phyloP scores from a whole-genome alignment of 2,113 vertebrate genomes.

The Excalfactoria chinensis region DNA sequence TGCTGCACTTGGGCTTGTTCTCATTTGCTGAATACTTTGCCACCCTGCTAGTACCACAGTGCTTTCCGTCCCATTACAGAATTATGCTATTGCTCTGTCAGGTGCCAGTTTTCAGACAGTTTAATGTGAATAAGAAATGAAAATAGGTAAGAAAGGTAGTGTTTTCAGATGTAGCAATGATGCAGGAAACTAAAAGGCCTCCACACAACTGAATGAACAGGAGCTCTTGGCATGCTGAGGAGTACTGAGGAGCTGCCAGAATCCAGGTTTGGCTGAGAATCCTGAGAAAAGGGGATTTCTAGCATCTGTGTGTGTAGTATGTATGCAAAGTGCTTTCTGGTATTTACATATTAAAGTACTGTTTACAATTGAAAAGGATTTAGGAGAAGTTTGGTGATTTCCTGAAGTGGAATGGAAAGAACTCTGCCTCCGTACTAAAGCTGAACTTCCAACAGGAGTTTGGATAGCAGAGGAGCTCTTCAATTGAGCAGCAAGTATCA shows the following conservation, averaged over 20 bases:
- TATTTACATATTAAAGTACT: not conserved
- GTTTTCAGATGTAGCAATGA: not conserved
- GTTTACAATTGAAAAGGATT: not conserved
- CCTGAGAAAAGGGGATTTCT: not conserved
- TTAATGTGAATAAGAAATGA: slow-evolving; percentile 5
- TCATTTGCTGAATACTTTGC: no score
- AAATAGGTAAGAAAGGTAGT: not conserved
- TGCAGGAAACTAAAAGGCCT: not conserved
- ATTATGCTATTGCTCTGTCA: not conserved
- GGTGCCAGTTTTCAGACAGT: not conserved
- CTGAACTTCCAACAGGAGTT: not conserved
- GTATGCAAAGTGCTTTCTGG: not conserved
- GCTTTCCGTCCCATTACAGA: no score
- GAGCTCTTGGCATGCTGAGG: not conserved
- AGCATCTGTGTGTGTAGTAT: not conserved
- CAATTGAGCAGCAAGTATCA: not conserved
- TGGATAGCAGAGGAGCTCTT: not conserved
- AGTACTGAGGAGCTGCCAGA: not conserved
- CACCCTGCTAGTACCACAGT: no score
- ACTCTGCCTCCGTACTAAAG: not conserved
- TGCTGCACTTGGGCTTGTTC: no score
- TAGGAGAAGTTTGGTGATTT: not conserved
- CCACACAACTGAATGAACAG: not conserved
- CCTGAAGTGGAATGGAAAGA: not conserved
- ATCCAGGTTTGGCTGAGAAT: not conserved